phyloP scores from a whole-genome alignment of 1,140 invertebrate genomes.

The Zaprionus davidi region DNA sequence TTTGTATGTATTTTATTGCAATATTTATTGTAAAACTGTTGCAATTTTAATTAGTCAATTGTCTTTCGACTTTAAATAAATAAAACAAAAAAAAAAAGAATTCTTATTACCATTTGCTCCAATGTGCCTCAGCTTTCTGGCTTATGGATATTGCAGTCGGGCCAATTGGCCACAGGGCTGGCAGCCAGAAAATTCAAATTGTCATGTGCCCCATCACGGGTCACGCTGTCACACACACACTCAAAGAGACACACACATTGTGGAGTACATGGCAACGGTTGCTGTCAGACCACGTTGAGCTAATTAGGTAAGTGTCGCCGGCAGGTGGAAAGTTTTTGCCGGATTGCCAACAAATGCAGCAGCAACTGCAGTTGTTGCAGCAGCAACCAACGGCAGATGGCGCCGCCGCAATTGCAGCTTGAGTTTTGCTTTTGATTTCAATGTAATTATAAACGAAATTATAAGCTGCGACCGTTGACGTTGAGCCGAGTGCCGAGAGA shows the following conservation, averaged over 20 bases:
- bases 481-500: constrained; percentile 1
- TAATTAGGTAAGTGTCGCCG: constrained; percentile 76
- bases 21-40: too few species aligned
- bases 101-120: not conserved
- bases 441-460: constrained; percentile 82
- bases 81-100: not conserved
- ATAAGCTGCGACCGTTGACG: constrained; percentile 67
- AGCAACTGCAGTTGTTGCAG: constrained; percentile 17
- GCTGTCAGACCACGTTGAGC: constrained; percentile 30
- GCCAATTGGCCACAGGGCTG: constrained; percentile 20
- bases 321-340: constrained; percentile 60
- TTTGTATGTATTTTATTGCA: not conserved
- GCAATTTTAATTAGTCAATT: too few species aligned
- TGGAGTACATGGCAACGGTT: constrained; percentile 18
- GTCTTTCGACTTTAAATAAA: not conserved
- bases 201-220: constrained; percentile 28
- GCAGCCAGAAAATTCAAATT: constrained; percentile 17
- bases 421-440: constrained; percentile 59
- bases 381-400: constrained; percentile 33
- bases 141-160: constrained; percentile 27
- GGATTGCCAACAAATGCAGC: constrained; percentile 45
- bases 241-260: not conserved
- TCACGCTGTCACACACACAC: constrained; percentile 19
- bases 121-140: not conserved
- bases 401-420: constrained; percentile 29